Evolutionary conservation across 2,797 vertebrate species (phyloP).

Genomic region (Pangasius djambal): DNA sequence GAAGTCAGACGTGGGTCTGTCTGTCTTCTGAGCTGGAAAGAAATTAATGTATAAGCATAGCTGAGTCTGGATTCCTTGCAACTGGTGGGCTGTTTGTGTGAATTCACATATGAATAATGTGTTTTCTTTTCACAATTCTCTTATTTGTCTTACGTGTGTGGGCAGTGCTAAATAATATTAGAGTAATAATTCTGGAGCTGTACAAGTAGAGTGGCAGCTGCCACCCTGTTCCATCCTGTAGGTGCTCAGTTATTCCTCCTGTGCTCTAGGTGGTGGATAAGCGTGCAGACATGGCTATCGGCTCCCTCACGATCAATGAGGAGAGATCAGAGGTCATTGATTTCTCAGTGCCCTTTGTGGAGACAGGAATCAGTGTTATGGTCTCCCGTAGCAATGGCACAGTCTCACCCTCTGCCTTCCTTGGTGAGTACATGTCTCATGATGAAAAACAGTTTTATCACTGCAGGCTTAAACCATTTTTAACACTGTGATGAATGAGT

Average conservation of each 20-base stretch:
- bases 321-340: constrained; percentile 92
- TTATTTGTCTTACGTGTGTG: background rate
- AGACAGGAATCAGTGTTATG: constrained; percentile 94
- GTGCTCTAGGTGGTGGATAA: constrained; percentile 85
- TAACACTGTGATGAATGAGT: constrained; percentile 45
- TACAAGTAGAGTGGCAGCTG: background rate
- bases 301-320: constrained; percentile 92
- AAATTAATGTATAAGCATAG: background rate
- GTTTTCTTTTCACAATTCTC: background rate
- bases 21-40: background rate
- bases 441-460: constrained; percentile 29
- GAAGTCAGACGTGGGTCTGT: background rate
- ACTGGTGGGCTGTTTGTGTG: background rate
- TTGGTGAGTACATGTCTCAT: constrained; percentile 75
- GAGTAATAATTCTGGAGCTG: background rate
- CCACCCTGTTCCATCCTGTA: background rate
- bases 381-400: constrained; percentile 93
- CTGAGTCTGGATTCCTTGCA: background rate
- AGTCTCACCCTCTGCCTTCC: constrained; percentile 91
- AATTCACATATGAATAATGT: constrained; percentile 10
- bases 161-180: background rate
- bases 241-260: constrained; percentile 33
- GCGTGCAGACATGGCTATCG: constrained; percentile 92
- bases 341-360: constrained; percentile 92
- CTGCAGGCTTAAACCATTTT: constrained; percentile 35